These are phyloP conservation scores for Capitella teleta DNA, from an alignment of 1,140 invertebrate species.

Conservation along the genomic window DNA sequence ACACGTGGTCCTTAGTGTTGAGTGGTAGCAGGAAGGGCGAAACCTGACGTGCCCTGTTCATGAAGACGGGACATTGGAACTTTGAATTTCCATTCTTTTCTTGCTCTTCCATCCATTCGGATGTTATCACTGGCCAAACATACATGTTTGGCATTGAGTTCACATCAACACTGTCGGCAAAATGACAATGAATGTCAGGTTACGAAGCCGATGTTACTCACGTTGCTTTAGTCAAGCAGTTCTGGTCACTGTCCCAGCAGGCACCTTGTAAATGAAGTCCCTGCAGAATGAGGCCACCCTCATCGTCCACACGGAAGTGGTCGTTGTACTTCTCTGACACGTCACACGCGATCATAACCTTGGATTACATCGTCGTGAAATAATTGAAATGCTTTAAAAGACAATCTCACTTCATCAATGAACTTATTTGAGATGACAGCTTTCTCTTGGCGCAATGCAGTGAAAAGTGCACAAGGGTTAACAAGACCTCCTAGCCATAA, in stretches of 20 bases:
- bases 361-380: not conserved
- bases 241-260: slow-evolving; percentile 25
- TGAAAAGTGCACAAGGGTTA: slow-evolving; percentile 30
- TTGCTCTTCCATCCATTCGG: slow-evolving; percentile 5
- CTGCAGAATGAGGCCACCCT: slow-evolving; percentile 28
- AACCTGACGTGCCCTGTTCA: slow-evolving; percentile 27
- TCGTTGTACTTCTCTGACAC: not conserved
- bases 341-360: not conserved
- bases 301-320: slow-evolving; percentile 16
- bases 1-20: slow-evolving; percentile 17
- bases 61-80: slow-evolving; percentile 29
- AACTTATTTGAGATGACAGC: slow-evolving; percentile 15
- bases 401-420: not conserved
- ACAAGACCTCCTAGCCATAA: slow-evolving; percentile 38
- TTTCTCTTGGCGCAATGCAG: slow-evolving; percentile 31
- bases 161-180: slow-evolving; percentile 5
- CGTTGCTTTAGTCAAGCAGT: slow-evolving; percentile 18
- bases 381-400: not conserved
- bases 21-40: not conserved
- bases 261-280: slow-evolving; percentile 27
- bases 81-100: slow-evolving; percentile 12
- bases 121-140: slow-evolving; percentile 11
- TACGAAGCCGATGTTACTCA: slow-evolving; percentile 10
- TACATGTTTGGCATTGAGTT: slow-evolving; percentile 5
- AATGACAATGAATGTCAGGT: not conserved